Base-by-base conservation (phyloP, 2,113 vertebrate species). In the Sylvilagus bachmani region DNA sequence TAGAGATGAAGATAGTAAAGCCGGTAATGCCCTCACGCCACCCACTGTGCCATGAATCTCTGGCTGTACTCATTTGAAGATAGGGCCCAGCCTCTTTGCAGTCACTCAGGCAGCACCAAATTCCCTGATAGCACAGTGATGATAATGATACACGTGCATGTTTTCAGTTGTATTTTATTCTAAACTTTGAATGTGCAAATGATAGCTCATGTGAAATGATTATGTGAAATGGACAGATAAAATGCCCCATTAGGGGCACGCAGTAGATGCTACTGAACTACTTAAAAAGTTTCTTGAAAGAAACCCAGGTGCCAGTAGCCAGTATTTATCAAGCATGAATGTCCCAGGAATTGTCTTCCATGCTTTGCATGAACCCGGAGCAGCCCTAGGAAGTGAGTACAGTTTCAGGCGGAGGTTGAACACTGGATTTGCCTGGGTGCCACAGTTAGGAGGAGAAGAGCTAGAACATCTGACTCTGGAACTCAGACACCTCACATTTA, bases 151-250 rank as follows among this genome's bases (percentile, higher is more conserved):
- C 10, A 44, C 66, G 13, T 90, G 51, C 81, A 61, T 53, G 66
- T 62, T 73, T 55, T 88, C 24, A 51, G 44, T 44, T 44, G 44
- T 61, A 19, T 49, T 81, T 86, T 62, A 73, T 82, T 82, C 36
- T 73, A 79, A 67, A 67, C 55, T 86, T 89, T 89, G 14, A 92
- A 82, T 25, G 83, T 96, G 62, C 90, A 75, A 89, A 85, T 66
- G 78, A 31, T 73, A 44, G 44, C 27, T 92, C 78, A 67, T 70
- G 91, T 66, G 69, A 94, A 92, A 82, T 77, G 55, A 78, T 67
- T 77, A 44, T 44, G 44, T 44, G 44, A 44, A 44, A 44, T 81
- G 89, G 73, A 62, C 38, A 67, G 29, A 58, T 85, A 51, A 80
- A 89, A 67, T 81, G 36, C 75, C 66, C 31, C 24, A 67, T 58